phyloP scores from a whole-genome alignment of 2,113 vertebrate species.

The Paraplagusia blochii region DNA sequence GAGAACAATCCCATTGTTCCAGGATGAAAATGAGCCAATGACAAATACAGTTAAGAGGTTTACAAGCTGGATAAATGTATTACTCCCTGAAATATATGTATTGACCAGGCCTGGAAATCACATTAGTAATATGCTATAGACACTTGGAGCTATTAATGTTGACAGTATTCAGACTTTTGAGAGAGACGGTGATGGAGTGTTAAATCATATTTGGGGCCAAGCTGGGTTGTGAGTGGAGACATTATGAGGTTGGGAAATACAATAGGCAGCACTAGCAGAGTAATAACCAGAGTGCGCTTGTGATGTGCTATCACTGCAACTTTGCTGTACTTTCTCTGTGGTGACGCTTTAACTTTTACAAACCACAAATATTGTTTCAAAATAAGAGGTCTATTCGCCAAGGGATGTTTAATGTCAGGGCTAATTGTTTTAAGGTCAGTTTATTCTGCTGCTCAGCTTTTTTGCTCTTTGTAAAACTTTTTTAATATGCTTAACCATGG shows the following conservation, averaged over 20 bases:
- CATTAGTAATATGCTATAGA: constrained; percentile 42
- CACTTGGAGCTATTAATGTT: constrained; percentile 40
- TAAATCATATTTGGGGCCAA: constrained; percentile 39
- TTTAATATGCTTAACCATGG: no score
- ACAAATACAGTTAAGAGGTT: constrained; percentile 24
- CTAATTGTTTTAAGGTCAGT: no score
- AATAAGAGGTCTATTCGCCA: no score
- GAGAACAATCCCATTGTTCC: constrained; percentile 37
- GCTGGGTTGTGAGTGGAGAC: constrained; percentile 8
- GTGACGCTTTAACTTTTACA: no score
- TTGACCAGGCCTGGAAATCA: constrained; percentile 46
- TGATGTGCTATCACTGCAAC: constrained; percentile 6
- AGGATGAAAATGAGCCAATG: constrained; percentile 34
- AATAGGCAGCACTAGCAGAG: constrained; percentile 10
- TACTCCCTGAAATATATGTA: constrained; percentile 42
- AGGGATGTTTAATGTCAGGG: no score
- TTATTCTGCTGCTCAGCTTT: no score
- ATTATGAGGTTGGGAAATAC: constrained; percentile 19
- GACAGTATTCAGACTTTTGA: constrained; percentile 38
- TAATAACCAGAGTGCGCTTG: constrained; percentile 4
- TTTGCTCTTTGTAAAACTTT: no score
- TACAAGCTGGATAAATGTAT: constrained; percentile 32
- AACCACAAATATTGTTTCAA: no score
- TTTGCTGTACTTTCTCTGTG: constrained; percentile 5
- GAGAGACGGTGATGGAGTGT: constrained; percentile 24